Base-by-base conservation (phyloP, 1,140 invertebrate species). In the Zaprionus nigranus region DNA sequence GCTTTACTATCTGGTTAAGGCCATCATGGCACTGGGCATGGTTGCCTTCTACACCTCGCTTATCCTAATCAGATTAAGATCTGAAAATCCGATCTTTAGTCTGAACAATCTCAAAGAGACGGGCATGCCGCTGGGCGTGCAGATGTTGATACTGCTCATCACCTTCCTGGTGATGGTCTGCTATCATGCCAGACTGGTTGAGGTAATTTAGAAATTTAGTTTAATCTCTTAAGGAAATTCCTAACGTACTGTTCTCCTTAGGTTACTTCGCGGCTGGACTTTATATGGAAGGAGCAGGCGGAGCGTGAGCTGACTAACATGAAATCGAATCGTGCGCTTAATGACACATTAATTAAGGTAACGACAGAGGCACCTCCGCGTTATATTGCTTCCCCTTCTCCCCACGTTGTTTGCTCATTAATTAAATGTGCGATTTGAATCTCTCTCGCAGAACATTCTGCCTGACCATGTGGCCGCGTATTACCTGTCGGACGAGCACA, bases 391-490 rank as follows among this genome's bases (percentile, higher is more conserved):
- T 2, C 2, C 6, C 15, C 17, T 38, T 13, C 11, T 54, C 24
- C 30, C 24, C 28, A 5, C 49, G 17, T 24, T 57, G 59, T 46
- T 58, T 56, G 36, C 54, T 75, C 66, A 82, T 85, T 84, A 90
- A 90, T 90, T 84, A 78, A 80, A 66, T 40, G 38, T 56, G 69
- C 61, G 59, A 65, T 63, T 75, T 69, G 63, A 61, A 61, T 61
- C 12, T 11, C n/a, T 13, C 26, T 4, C 24, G 30, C 75, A 93
- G 91, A 99, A 99, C 91, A 99, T 99, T 85, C 93, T 99, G 20
- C 99, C 99, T 0, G 97, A 98, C 93, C 98, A 99, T 92, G 98
- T 99, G 9, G 98, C 98, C 1, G 95, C 95, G 75, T 98, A 99
- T 92, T 99, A 99, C 93, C 95, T 99, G 34, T 94, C 95, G n/a